Percentiles rank a stretch among this genome's conserved stretches.
phyloP scores from a whole-genome alignment of 2,113 vertebrate species.

The Elaphurus davidianus region DNA sequence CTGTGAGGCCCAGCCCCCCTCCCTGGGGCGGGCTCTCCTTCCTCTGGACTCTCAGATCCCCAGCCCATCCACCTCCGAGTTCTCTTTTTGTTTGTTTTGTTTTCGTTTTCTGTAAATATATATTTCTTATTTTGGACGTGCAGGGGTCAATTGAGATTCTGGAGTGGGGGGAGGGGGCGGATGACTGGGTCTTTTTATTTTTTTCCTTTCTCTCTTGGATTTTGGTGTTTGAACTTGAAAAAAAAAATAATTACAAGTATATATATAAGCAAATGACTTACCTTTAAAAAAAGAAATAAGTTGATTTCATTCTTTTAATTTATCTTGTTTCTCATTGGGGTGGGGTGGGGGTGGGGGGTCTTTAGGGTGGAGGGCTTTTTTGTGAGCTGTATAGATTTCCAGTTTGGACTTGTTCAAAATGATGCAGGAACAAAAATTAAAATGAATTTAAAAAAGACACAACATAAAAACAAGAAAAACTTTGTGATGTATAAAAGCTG shows the following conservation, averaged over 20 bases:
- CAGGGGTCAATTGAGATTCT: constrained; percentile 83
- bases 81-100: constrained; percentile 65
- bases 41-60: constrained; percentile 72
- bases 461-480: constrained; percentile 82
- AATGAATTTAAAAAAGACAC: constrained; percentile 73
- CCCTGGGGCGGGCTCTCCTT: constrained; percentile 54
- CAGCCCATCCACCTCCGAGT: constrained; percentile 72
- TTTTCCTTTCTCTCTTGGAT: constrained; percentile 81
- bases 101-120: constrained; percentile 85
- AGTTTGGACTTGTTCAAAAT: constrained; percentile 82
- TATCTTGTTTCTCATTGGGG: constrained; percentile 83
- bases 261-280: constrained; percentile 83
- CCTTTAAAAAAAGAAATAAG: constrained; percentile 75
- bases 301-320: constrained; percentile 80
- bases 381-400: constrained; percentile 85
- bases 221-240: constrained; percentile 84
- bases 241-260: constrained; percentile 78
- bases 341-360: constrained; percentile 76
- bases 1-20: constrained; percentile 74
- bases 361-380: constrained; percentile 79
- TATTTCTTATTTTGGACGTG: constrained; percentile 84
- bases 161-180: constrained; percentile 77
- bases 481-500: constrained; percentile 88
- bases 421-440: constrained; percentile 74
- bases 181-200: constrained; percentile 79